Percentiles rank a stretch among this genome's conserved stretches.
Evolutionary conservation across 1,140 invertebrate genomes (phyloP).

Genomic region (Brachionus plicatilis): DNA sequence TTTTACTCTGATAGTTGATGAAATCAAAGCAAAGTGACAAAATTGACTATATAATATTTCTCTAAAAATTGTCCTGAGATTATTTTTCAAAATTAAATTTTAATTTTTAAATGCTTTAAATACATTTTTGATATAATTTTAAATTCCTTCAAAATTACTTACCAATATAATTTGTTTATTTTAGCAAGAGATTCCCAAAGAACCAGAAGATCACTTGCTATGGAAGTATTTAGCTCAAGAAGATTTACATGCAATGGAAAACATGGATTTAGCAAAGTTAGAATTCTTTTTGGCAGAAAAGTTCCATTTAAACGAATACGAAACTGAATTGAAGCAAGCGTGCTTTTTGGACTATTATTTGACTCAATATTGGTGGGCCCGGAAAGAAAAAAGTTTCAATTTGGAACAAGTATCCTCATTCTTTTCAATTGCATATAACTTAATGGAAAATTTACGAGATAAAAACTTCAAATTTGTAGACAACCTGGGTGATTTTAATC

Average conservation of each 20-base stretch:
- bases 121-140: no score
- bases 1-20: no score
- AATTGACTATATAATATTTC: no score
- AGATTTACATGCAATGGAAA: background rate
- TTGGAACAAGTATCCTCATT: slow-evolving; percentile 5
- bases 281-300: background rate
- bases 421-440: background rate
- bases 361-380: slow-evolving; percentile 37
- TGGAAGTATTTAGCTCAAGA: slow-evolving; percentile 36
- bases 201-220: slow-evolving; percentile 8
- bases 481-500: background rate
- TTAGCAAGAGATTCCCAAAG: slow-evolving; percentile 27
- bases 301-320: slow-evolving; percentile 4
- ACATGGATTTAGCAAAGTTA: background rate
- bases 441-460: slow-evolving; percentile 1
- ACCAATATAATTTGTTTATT: background rate
- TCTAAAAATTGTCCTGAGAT: no score
- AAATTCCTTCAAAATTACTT: background rate
- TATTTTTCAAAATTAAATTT: no score
- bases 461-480: background rate
- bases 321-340: slow-evolving; percentile 33
- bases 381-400: slow-evolving; percentile 8
- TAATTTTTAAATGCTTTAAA: no score
- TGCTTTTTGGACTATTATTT: slow-evolving; percentile 34
- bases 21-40: no score